A percentile compares a stretch with the other conserved stretches of the same genome.
phyloP scores from a whole-genome alignment of 2,797 vertebrate species.

The Otus scops region DNA sequence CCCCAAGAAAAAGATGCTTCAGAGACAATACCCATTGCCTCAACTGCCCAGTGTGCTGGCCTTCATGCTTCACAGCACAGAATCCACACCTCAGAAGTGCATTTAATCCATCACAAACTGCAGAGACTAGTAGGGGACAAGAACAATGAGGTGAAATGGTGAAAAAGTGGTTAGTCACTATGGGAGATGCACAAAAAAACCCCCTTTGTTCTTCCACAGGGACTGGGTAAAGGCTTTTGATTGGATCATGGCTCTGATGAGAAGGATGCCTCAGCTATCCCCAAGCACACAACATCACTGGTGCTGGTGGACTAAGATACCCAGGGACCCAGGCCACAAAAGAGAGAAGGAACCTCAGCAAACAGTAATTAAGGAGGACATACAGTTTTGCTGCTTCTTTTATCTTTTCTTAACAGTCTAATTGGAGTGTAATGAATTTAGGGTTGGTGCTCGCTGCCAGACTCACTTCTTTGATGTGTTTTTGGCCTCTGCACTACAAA shows the following conservation, averaged over 20 bases:
- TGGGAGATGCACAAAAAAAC: background rate
- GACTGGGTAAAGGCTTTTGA: background rate
- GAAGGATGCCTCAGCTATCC: slow-evolving; percentile 11
- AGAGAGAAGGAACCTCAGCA: slow-evolving; percentile 50
- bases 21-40: background rate
- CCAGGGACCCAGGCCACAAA: slow-evolving; percentile 24
- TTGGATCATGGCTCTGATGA: background rate
- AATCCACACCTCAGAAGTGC: background rate
- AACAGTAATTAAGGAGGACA: slow-evolving; percentile 33
- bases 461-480: slow-evolving; percentile 64
- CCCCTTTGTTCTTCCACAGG: background rate
- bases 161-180: background rate
- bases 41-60: background rate
- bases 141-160: background rate
- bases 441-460: slow-evolving; percentile 3
- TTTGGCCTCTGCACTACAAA: slow-evolving; percentile 57
- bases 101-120: background rate
- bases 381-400: slow-evolving; percentile 55
- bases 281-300: background rate
- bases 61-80: background rate
- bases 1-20: background rate
- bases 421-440: slow-evolving; percentile 65
- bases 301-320: background rate
- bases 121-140: background rate
- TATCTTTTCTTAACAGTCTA: slow-evolving; percentile 65